These are phyloP conservation scores for Empidonax alnorum DNA, from an alignment of 2,113 vertebrate species.

Conservation along the genomic window DNA sequence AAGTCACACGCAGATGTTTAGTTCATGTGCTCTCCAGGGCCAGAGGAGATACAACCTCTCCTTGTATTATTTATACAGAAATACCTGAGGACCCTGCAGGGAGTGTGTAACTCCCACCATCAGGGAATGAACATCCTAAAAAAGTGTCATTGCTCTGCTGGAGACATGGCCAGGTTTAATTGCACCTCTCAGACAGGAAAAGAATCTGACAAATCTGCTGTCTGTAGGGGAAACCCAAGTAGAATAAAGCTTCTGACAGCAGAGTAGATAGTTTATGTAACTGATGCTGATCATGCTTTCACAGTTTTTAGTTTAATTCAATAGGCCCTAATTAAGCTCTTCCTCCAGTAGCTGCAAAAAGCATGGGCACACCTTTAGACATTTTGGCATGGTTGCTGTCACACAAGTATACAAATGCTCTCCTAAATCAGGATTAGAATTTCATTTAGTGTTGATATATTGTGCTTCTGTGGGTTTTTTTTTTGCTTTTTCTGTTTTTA, in stretches of 20 bases:
- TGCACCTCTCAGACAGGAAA: not conserved
- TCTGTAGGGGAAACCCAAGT: not conserved
- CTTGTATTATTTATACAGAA: constrained; percentile 13
- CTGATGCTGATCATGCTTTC: not conserved
- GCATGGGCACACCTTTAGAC: not conserved
- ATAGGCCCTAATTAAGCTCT: not conserved
- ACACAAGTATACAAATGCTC: not conserved
- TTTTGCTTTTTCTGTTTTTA: not conserved
- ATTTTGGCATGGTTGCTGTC: not conserved
- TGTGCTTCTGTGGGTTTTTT: not conserved
- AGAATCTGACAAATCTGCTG: not conserved
- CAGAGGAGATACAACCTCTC: not conserved
- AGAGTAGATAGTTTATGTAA: not conserved
- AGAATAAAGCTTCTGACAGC: not conserved
- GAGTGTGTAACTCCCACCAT: not conserved
- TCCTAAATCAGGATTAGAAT: not conserved
- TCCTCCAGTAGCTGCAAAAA: not conserved
- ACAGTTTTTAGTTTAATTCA: not conserved
- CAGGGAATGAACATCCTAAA: rapidly evolving
- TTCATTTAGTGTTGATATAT: not conserved
- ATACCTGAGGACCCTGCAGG: not conserved
- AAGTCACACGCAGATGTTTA: not conserved
- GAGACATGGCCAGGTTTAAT: not conserved
- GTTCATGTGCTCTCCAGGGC: not conserved
- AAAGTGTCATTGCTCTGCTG: not conserved